These are phyloP conservation scores for Alethe diademata DNA, from an alignment of 2,113 vertebrate genomes.

Conservation along the genomic window DNA sequence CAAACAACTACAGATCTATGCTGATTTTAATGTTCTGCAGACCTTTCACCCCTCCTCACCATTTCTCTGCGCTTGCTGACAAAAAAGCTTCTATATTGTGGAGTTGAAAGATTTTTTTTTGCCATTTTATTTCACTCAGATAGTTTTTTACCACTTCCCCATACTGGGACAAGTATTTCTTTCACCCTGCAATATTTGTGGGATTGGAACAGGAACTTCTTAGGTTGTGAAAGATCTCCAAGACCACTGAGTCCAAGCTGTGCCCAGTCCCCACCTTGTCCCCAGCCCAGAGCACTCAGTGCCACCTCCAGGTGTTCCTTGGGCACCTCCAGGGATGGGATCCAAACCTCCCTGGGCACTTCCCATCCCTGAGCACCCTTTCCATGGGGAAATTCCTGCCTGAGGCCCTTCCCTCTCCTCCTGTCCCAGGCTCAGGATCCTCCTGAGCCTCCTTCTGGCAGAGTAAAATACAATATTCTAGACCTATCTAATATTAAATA, in stretches of 20 bases:
- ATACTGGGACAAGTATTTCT: background rate
- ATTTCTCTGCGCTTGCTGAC: background rate
- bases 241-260: accelerated
- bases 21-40: background rate
- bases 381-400: background rate
- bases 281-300: background rate
- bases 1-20: background rate
- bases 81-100: background rate
- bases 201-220: background rate
- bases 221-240: background rate
- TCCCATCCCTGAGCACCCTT: accelerated
- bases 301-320: background rate
- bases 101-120: background rate
- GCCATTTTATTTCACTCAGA: background rate
- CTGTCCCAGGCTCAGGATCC: background rate
- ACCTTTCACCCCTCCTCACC: background rate
- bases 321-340: background rate
- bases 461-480: background rate
- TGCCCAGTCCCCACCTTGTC: background rate
- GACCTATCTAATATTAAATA: background rate
- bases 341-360: background rate
- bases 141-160: background rate
- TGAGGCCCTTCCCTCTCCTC: background rate
- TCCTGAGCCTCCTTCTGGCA: background rate
- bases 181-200: background rate